Base-by-base conservation (phyloP, 2,888 invertebrate genomes). In the Pandemis heparana region DNA sequence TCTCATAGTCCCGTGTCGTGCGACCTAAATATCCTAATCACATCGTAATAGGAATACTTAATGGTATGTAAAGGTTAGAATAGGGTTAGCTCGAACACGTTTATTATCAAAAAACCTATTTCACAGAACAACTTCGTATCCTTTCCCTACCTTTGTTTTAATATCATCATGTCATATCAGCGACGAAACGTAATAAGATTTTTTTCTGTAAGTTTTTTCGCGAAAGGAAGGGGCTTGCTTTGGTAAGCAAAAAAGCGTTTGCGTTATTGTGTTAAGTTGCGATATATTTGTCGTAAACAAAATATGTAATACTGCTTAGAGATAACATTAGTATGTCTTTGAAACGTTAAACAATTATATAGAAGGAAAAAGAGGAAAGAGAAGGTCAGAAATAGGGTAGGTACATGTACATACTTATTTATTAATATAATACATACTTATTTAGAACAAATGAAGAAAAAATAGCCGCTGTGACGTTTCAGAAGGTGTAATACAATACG, bases 91-190 rank as follows among this genome's bases (percentile, higher is more conserved):
- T 18, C 9, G 18, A 46, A 62, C 38, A 62, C n/a, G 38, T 56
- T 53, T 62, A 68, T 72, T 72, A 56, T 38, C 18, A 56, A 56
- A 67, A n/a, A 70, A 38, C 64, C 69, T 72, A 66, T 66, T 73
- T 59, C 67, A 60, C 53, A 43, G 62, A 74, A 65, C 60, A 65
- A 75, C 66, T 69, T 68, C 59, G 67, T 78, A 76, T 75, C 70
- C 73, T 63, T 70, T 69, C 41, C 60, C 60, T 75, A 65, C 71
- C 67, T 67, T 53, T 73, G 70, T 72, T 76, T 76, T 75, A 75
- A 77, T 76, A 77, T 73, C 70, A 72, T 72, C 71, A 60, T 75
- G 74, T 75, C 75, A 56, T 64, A 60, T 71, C 67, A 41, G 39
- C 64, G 62, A 59, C 59, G 61, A 66, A 59, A 69, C 48, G 53